Conservation (phyloP, 2,888 invertebrate species). For the Rhimphoctona megacephalus region DNA sequence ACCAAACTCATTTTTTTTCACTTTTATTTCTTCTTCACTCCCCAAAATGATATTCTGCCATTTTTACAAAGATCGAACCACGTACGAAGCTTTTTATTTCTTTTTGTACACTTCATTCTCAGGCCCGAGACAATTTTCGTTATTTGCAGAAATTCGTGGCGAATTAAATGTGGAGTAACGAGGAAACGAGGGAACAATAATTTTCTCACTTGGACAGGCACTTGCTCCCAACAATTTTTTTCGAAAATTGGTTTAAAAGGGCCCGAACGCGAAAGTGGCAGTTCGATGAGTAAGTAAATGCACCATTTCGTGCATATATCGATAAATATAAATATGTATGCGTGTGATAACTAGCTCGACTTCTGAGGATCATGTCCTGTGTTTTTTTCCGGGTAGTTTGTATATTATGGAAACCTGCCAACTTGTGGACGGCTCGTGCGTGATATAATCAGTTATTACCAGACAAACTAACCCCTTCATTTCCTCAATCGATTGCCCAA, state of each 20-base stretch:
- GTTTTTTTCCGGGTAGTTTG: slow-evolving; percentile 19
- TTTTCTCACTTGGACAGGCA: slow-evolving; percentile 35
- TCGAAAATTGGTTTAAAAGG: slow-evolving; percentile 24
- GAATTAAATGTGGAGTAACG: slow-evolving; percentile 17
- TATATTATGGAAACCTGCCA: slow-evolving; percentile 21
- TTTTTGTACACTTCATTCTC: not conserved
- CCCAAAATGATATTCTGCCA: not conserved
- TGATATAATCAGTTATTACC: slow-evolving; percentile 50
- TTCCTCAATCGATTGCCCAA: slow-evolving; percentile 1
- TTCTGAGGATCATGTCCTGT: not conserved
- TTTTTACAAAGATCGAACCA: not conserved
- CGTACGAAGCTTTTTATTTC: not conserved
- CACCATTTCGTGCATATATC: slow-evolving; percentile 1
- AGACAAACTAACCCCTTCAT: slow-evolving; percentile 42
- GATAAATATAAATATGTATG: not conserved
- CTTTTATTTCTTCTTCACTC: not conserved
- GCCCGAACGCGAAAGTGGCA: not conserved
- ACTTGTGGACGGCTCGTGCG: slow-evolving; percentile 33
- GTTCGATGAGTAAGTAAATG: slow-evolving; percentile 1
- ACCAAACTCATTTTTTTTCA: not conserved
- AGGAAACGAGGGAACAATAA: slow-evolving; percentile 23
- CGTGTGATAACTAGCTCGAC: not conserved
- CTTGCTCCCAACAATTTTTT: slow-evolving; percentile 14
- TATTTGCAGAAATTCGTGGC: slow-evolving; percentile 7
- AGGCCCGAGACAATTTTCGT: not conserved